Base-by-base conservation (phyloP, 2,888 invertebrate species). In the Elysia crispata region DNA sequence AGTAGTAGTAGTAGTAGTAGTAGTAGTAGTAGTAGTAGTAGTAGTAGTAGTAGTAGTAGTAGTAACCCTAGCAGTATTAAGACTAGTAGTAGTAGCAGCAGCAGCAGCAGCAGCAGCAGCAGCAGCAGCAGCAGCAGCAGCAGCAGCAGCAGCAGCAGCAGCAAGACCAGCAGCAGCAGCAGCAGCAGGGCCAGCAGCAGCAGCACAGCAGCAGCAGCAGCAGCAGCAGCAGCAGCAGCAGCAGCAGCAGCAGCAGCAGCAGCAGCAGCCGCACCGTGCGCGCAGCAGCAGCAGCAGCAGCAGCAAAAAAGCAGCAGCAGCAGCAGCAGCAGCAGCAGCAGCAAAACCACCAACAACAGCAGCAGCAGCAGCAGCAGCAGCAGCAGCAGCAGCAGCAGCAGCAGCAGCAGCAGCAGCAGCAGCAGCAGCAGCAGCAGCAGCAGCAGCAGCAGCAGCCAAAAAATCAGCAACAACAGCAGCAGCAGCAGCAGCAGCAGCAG, bases 21-120 rank as follows among this genome's bases (percentile, higher is more conserved):
- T 41, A 41, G 60, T 60, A 60, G 60, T 60, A 60, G 60, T 60
- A 60, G 60, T 60, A 60, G 60, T 60, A 60, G 60, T 60, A 60
- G 60, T 60, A 60, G 60, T 60, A 60, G 60, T 60, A 60, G 60
- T 60, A 60, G 60, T 60, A 60, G 60, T 60, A 60, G 60, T 60
- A 60, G 60, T 60, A 60, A 15, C 15, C 3, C 6, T 60, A 60
- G 60, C 15, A 60, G 60, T 60, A 60, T 5, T 60, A 60, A 15
- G 3, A 60, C 6, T 60, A 60, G 60, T 60, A 60, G 60, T 60
- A 60, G 60, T 60, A 60, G 60, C 15, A 60, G 60, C 15, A 60
- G 60, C 15, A 60, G 60, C 15, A 60, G 60, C 15, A 60, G 60
- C 15, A 60, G 60, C 15, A 60, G 60, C 15, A 60, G 60, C 15